Conservation (phyloP, 2,113 vertebrate genomes). For the Anolis sagrei region DNA sequence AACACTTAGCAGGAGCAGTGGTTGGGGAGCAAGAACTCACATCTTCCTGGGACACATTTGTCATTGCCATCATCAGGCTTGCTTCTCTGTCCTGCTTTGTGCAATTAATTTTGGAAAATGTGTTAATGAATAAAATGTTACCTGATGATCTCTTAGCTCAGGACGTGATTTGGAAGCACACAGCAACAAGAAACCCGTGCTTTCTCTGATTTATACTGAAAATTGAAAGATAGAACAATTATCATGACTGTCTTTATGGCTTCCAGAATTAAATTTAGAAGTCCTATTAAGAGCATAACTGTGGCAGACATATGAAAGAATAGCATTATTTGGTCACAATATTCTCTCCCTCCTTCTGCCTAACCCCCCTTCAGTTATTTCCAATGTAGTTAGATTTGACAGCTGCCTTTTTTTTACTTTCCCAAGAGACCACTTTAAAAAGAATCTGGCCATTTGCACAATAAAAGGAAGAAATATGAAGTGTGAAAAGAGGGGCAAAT, state of each 20-base stretch:
- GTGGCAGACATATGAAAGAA: constrained; percentile 55
- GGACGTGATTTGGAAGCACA: constrained; percentile 40
- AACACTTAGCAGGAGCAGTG: neutral
- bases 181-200: neutral
- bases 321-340: constrained; percentile 61
- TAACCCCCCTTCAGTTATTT: constrained; percentile 52
- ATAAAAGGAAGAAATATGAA: neutral
- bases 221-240: constrained; percentile 53
- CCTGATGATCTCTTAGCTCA: constrained; percentile 19
- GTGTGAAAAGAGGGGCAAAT: neutral
- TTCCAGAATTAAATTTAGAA: constrained; percentile 67
- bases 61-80: neutral
- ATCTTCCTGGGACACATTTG: constrained; percentile 19
- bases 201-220: constrained; percentile 59
- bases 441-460: constrained; percentile 19
- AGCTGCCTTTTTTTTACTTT: constrained; percentile 34
- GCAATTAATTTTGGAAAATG: constrained; percentile 57
- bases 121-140: constrained; percentile 52
- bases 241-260: constrained; percentile 62
- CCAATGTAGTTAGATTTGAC: constrained; percentile 61
- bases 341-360: constrained; percentile 56
- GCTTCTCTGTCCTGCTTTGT: constrained; percentile 33
- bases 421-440: constrained; percentile 40
- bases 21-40: neutral
- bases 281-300: constrained; percentile 65